Evolutionary conservation across 2,888 invertebrate genomes (phyloP), one percentile per base, ranked within the genome.

Genomic region (Phyto melanocephala): DNA sequence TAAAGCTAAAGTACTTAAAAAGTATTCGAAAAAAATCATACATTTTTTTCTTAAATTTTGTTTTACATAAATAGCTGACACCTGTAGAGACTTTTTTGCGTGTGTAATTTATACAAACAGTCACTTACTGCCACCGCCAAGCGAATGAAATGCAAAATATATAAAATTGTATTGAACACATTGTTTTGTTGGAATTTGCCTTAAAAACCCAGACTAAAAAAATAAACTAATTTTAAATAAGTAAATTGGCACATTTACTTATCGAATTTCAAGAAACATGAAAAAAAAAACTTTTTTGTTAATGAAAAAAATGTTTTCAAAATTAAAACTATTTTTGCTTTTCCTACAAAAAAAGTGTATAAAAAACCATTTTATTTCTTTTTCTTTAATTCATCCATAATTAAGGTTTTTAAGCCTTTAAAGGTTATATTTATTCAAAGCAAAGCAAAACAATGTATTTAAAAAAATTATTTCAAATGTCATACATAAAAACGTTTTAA

Each of bases 171-270:
- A 58, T 78, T 78, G 47, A 78, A 60, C 70, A 74, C 68, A 81
- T 75, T 78, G 3, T 28, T 28, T 75, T 15, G 67, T 80, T 50
- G 17, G 52, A 65, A 20, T 15, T 56, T 42, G 40, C 50, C 71
- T 28, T 35, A 50, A 60, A 62, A 45, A 47, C 22, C 20, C 15
- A 33, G 33, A 68, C 47, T n/a, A 50, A 67, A 60, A 60, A 76
- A 56, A 37, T 79, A 80, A 80, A 74, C 67, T 60, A 79, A 79
- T 37, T 65, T 72, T 67, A 67, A 79, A 60, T 72, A 67, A 79
- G 52, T 72, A 52, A 80, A 80, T 74, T 80, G 79, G 79, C 72
- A 82, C 84, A 86, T 85, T 85, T 85, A 85, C 84, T 85, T 84
- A 84, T 85, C 85, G 75, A 75, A 84, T 86, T 86, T 80, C 85